Conservation (phyloP, 2,113 vertebrate genomes). For the Oncorhynchus nerka region DNA sequence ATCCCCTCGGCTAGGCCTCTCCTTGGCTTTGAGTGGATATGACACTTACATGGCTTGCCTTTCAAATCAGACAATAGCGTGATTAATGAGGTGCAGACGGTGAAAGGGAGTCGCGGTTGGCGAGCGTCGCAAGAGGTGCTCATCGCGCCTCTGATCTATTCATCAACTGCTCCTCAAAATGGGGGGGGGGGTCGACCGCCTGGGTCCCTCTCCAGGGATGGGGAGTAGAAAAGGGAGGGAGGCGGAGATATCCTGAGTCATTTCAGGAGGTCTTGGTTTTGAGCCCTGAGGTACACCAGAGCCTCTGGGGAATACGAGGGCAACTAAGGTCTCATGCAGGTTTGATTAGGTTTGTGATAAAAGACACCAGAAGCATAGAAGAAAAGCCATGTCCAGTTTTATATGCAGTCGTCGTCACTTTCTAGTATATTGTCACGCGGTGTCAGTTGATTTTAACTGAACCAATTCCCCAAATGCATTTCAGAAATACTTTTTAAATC, state of each 20-base stretch:
- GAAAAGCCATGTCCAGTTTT: too few species aligned
- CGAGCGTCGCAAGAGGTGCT: slow-evolving; percentile 74
- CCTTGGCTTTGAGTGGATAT: slow-evolving; percentile 84
- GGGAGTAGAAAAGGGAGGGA: not conserved
- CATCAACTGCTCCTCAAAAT: slow-evolving; percentile 77
- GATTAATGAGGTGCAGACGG: slow-evolving; percentile 85
- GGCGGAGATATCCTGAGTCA: not conserved
- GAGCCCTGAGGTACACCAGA: too few species aligned
- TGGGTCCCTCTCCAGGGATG: slow-evolving; percentile 26
- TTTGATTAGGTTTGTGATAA: too few species aligned
- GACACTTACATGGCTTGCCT: slow-evolving; percentile 86
- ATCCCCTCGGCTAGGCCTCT: slow-evolving; percentile 76
- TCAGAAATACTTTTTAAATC: too few species aligned
- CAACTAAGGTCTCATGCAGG: too few species aligned
- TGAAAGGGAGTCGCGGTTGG: slow-evolving; percentile 67
- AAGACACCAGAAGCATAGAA: too few species aligned
- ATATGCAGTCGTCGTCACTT: too few species aligned
- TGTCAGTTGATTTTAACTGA: too few species aligned
- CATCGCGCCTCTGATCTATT: slow-evolving; percentile 80
- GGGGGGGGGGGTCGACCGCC: slow-evolving; percentile 41
- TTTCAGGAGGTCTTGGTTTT: too few species aligned
- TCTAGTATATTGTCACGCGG: too few species aligned
- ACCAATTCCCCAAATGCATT: too few species aligned
- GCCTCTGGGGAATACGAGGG: too few species aligned
- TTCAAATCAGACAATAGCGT: slow-evolving; percentile 83